Evolutionary conservation across 2,113 vertebrate species (phyloP).

Genomic region (Chlamydotis undulata): DNA sequence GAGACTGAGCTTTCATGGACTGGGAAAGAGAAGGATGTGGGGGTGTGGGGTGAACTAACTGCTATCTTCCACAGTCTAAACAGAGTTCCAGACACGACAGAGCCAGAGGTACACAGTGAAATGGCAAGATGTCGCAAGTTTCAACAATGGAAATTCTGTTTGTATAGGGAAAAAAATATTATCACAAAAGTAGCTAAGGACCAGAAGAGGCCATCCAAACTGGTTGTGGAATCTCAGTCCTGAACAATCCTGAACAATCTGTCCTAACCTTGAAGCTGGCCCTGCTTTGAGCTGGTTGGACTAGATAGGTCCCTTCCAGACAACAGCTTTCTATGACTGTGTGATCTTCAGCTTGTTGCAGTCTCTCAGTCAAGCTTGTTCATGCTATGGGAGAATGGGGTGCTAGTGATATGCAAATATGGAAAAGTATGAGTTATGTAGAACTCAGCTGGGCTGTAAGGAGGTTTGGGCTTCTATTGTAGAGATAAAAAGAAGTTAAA

Average conservation of each 20-base stretch:
- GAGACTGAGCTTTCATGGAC: neutral
- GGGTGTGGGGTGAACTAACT: neutral
- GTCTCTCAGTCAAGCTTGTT: neutral
- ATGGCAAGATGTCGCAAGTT: neutral
- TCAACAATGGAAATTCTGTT: neutral
- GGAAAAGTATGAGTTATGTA: neutral
- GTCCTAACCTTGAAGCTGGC: neutral
- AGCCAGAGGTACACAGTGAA: neutral
- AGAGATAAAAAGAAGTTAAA: neutral
- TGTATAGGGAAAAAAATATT: neutral
- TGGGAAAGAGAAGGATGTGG: neutral
- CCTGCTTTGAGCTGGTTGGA: neutral
- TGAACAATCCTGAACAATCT: neutral
- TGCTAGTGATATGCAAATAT: neutral
- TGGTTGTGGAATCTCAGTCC: neutral
- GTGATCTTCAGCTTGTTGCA: neutral
- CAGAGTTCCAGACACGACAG: neutral
- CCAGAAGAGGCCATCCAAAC: neutral
- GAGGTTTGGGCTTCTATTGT: neutral
- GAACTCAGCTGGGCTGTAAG: neutral
- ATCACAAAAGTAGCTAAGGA: neutral
- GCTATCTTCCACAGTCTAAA: neutral
- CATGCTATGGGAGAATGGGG: neutral
- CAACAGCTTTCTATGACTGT: neutral
- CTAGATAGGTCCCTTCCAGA: neutral